Evolutionary conservation across 2,113 vertebrate genomes (phyloP).

Genomic region (Aramus guarauna): DNA sequence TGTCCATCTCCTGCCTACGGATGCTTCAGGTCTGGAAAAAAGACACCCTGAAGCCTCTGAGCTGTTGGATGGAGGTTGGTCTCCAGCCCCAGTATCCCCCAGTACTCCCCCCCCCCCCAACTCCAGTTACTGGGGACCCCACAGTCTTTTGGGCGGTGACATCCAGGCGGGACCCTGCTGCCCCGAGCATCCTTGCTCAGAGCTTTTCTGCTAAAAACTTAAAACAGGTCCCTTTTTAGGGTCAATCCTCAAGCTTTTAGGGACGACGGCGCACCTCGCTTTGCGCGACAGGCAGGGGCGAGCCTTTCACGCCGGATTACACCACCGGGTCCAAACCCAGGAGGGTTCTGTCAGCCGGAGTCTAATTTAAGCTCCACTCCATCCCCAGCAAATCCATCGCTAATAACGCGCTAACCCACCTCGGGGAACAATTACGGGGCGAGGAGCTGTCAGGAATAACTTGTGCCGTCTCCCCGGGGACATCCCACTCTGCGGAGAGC

Average conservation of each 20-base stretch:
- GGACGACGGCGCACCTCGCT: neutral
- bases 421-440: neutral
- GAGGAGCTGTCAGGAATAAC: neutral
- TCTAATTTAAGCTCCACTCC: neutral
- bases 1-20: rapidly evolving
- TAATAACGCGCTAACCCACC: neutral
- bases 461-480: neutral
- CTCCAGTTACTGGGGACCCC: neutral
- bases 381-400: neutral
- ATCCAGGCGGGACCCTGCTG: neutral
- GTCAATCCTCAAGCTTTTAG: neutral
- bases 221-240: neutral
- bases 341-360: neutral
- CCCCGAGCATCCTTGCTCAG: neutral
- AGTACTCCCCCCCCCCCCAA: neutral
- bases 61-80: neutral
- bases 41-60: neutral
- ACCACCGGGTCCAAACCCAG: neutral
- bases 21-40: neutral
- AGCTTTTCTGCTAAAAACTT: neutral
- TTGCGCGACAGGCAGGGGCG: neutral
- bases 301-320: neutral
- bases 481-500: neutral
- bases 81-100: neutral
- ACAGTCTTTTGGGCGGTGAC: rapidly evolving